Conservation (phyloP, 2,113 vertebrate genomes). For the Campylomormyrus tamandua region DNA sequence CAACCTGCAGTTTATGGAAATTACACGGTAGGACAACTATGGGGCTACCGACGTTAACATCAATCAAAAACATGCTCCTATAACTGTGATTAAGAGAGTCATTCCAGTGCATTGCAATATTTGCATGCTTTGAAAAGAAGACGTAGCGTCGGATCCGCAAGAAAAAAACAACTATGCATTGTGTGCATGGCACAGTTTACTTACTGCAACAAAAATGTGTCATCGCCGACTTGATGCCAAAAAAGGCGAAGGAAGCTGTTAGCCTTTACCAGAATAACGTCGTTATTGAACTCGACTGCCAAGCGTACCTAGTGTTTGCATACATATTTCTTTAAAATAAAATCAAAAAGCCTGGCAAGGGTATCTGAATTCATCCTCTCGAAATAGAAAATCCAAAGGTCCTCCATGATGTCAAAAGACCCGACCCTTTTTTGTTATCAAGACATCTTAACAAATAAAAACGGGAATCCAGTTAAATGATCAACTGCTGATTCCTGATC, state of each 20-base stretch:
- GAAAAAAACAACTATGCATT: background rate
- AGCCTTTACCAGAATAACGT: background rate
- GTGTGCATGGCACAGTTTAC: conserved; percentile 13
- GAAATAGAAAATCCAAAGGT: conserved; percentile 29
- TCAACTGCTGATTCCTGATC: background rate
- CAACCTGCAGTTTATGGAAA: background rate
- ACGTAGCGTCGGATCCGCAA: background rate
- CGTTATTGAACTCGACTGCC: background rate
- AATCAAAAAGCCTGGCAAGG: background rate
- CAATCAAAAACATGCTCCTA: background rate
- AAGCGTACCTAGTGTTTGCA: background rate
- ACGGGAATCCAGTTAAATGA: background rate
- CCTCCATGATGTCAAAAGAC: conserved; percentile 53
- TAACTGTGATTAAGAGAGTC: background rate
- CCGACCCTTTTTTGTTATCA: conserved; percentile 34
- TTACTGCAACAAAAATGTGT: conserved; percentile 19
- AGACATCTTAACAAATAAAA: conserved; percentile 20
- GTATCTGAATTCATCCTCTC: background rate
- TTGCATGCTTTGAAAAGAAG: background rate
- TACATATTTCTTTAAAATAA: background rate
- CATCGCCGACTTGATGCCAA: conserved; percentile 12
- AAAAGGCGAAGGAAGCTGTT: conserved; percentile 17
- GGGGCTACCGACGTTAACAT: background rate
- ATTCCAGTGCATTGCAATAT: background rate
- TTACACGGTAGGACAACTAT: background rate